phyloP scores from a whole-genome alignment of 2,797 vertebrate species.

The Gymnothorax javanicus region DNA sequence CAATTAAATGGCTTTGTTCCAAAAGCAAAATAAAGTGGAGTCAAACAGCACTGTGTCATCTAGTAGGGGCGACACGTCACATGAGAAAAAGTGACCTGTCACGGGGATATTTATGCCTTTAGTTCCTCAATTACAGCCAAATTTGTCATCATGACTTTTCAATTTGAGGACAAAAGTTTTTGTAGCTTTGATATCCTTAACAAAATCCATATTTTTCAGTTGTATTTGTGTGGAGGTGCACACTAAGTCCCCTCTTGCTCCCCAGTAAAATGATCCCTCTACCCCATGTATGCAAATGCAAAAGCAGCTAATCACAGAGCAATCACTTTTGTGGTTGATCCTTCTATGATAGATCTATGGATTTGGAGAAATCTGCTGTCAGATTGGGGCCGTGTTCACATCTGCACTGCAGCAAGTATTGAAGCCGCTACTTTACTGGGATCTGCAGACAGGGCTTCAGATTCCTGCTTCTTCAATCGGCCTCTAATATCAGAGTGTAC shows the following conservation, averaged over 20 bases:
- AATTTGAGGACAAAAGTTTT: neutral
- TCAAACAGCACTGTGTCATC: neutral
- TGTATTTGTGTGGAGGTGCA: neutral
- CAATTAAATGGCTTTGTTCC: neutral
- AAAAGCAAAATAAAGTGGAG: neutral
- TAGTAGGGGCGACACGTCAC: neutral
- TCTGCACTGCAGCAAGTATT: neutral
- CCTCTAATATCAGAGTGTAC: neutral
- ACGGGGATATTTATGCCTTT: neutral
- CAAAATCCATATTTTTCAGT: neutral
- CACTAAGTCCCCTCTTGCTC: neutral
- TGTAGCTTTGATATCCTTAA: neutral
- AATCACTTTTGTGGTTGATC: constrained; percentile 67
- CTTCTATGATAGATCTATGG: constrained; percentile 60
- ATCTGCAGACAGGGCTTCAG: neutral
- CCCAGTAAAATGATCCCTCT: constrained; percentile 52
- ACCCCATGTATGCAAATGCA: constrained; percentile 61
- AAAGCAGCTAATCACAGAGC: constrained; percentile 64
- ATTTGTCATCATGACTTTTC: neutral
- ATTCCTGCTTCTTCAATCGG: neutral
- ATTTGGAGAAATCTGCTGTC: constrained; percentile 60
- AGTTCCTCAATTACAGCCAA: neutral
- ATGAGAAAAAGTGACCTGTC: too few relatives aligned
- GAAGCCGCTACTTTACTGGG: neutral
- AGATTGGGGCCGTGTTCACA: neutral